Conservation (phyloP, 2,888 invertebrate species). For the Choreutis nemorana region DNA sequence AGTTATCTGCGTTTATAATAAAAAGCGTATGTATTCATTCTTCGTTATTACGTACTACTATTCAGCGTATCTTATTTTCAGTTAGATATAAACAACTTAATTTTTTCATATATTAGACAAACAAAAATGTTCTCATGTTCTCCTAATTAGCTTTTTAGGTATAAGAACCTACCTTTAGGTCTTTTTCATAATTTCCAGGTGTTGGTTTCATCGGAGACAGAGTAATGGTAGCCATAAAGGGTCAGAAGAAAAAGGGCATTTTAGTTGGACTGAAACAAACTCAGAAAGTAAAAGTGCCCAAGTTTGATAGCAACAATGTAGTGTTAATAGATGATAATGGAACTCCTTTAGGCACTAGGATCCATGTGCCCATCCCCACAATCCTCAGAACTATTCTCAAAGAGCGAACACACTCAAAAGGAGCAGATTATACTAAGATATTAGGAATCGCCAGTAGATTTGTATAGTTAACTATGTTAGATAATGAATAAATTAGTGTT, state of each 20-base stretch:
- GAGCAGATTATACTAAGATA: conserved; percentile 92
- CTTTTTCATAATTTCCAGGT: conserved; percentile 25
- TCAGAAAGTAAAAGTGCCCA: conserved; percentile 83
- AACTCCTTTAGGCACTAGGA: conserved; percentile 92
- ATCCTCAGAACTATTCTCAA: conserved; percentile 84
- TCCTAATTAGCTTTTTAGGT: too few species aligned
- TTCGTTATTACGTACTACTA: not conserved
- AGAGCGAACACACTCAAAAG: conserved; percentile 80
- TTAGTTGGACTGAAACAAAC: conserved; percentile 87
- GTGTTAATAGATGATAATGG: conserved; percentile 96
- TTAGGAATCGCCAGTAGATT: conserved; percentile 89
- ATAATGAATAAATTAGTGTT: not conserved
- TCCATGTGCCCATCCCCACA: conserved; percentile 95
- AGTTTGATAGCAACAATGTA: conserved; percentile 94
- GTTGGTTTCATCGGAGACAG: conserved; percentile 77
- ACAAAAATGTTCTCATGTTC: too few species aligned
- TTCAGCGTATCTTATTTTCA: not conserved
- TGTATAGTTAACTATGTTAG: conserved; percentile 61
- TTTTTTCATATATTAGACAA: too few species aligned
- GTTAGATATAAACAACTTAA: too few species aligned
- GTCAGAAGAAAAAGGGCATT: conserved; percentile 93
- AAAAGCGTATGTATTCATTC: conserved; percentile 50
- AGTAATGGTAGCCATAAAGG: conserved; percentile 92
- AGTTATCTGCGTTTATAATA: conserved; percentile 94
- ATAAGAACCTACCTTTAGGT: too few species aligned